Percentiles rank a stretch among this genome's conserved stretches.
phyloP scores from a whole-genome alignment of 2,797 vertebrate species.

The Rhynchotus rufescens region DNA sequence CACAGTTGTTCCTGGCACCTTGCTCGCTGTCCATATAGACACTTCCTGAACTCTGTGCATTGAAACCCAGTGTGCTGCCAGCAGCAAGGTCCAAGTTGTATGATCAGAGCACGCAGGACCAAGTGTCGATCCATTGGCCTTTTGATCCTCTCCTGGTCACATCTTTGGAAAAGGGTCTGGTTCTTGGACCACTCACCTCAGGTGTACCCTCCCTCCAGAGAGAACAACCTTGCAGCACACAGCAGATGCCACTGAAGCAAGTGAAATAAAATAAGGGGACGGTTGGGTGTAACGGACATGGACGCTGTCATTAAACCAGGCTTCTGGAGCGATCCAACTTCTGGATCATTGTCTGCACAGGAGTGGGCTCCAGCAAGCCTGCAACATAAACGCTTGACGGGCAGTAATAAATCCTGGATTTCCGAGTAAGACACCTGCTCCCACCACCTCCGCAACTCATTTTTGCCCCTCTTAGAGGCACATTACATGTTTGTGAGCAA shows the following conservation, averaged over 20 bases:
- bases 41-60: neutral
- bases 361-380: neutral
- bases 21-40: accelerated
- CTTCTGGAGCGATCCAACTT: neutral
- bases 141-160: neutral
- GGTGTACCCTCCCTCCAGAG: neutral
- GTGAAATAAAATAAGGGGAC: neutral
- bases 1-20: neutral
- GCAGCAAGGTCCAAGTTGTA: neutral
- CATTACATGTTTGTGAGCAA: neutral
- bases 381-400: neutral
- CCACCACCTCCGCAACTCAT: neutral
- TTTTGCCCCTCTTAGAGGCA: neutral
- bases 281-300: neutral
- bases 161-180: neutral
- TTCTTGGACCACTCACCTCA: neutral
- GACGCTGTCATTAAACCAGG: neutral
- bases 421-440: neutral
- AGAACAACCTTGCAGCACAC: neutral
- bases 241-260: neutral
- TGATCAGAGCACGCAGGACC: neutral
- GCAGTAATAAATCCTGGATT: neutral
- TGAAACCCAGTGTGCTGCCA: neutral
- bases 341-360: neutral
- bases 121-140: neutral